Conservation (phyloP, 23 tunicate genomes). For the Styela clava region DNA sequence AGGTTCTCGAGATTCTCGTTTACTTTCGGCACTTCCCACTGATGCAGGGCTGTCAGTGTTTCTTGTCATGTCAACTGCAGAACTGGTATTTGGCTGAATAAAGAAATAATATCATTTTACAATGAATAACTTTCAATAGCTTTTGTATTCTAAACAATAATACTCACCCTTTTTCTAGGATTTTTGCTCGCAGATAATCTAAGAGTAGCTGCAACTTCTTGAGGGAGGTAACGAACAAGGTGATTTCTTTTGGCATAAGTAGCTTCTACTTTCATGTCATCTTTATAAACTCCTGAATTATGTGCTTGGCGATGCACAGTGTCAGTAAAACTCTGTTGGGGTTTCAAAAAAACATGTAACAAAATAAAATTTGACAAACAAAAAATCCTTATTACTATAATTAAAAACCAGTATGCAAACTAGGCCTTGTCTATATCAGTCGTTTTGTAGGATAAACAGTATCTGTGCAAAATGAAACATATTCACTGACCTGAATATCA, state of each 20-base stretch:
- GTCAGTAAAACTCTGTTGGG: constrained; percentile 81
- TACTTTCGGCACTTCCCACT: constrained; percentile 8
- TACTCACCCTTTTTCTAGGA: background rate
- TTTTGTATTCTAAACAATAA: background rate
- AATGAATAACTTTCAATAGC: no score
- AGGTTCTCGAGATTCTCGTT: background rate
- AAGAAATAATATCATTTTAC: background rate
- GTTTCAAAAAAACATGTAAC: background rate
- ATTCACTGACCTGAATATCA: constrained; percentile 92
- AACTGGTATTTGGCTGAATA: constrained; percentile 22
- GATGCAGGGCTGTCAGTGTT: constrained; percentile 46
- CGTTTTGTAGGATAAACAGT: no score
- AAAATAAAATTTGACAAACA: background rate
- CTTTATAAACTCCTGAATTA: constrained; percentile 57
- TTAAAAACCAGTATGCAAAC: no score
- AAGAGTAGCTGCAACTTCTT: constrained; percentile 61
- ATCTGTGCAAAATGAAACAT: no score
- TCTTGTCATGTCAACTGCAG: constrained; percentile 32
- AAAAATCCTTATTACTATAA: background rate
- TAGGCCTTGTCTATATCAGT: no score
- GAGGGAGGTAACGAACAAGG: constrained; percentile 52
- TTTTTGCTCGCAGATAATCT: constrained; percentile 13
- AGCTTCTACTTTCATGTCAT: constrained; percentile 93
- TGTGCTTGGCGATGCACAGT: constrained; percentile 89
- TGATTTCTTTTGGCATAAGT: constrained; percentile 78